Conservation (phyloP, 2,113 vertebrate species). For the Australoheros scitulus region DNA sequence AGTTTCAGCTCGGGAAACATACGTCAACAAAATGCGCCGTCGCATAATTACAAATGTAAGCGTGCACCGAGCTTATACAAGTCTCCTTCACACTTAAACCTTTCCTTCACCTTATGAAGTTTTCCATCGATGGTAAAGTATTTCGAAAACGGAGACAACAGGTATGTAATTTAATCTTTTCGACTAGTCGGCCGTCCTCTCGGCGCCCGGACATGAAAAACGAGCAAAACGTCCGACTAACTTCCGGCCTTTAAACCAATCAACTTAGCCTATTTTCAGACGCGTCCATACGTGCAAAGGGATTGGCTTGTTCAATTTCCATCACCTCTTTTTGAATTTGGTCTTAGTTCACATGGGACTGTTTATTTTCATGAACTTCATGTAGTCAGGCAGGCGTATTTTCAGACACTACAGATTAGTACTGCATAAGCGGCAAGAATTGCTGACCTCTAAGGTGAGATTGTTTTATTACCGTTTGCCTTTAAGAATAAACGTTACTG, state of each 20-base stretch:
- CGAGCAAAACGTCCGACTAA: neutral
- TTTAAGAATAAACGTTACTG: neutral
- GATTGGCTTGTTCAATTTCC: conserved; percentile 64
- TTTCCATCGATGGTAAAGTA: neutral
- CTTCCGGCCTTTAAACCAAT: conserved; percentile 57
- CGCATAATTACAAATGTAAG: neutral
- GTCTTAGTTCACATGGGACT: neutral
- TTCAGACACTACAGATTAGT: neutral
- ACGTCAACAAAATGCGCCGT: neutral
- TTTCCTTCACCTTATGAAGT: neutral
- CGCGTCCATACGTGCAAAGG: accelerated
- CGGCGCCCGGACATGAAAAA: neutral
- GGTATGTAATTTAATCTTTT: neutral
- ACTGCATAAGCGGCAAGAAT: neutral
- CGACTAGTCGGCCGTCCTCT: too few species aligned
- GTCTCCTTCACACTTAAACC: neutral
- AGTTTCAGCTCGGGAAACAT: neutral
- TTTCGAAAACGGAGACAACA: neutral
- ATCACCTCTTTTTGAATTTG: conserved; percentile 40
- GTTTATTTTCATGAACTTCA: neutral
- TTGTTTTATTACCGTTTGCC: neutral
- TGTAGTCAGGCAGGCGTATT: neutral
- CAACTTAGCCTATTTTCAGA: neutral
- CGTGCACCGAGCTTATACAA: too few species aligned
- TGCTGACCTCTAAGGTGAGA: conserved; percentile 23